These are phyloP conservation scores for Seira sanloemensis DNA, from an alignment of 2,888 invertebrate species.

Conservation along the genomic window DNA sequence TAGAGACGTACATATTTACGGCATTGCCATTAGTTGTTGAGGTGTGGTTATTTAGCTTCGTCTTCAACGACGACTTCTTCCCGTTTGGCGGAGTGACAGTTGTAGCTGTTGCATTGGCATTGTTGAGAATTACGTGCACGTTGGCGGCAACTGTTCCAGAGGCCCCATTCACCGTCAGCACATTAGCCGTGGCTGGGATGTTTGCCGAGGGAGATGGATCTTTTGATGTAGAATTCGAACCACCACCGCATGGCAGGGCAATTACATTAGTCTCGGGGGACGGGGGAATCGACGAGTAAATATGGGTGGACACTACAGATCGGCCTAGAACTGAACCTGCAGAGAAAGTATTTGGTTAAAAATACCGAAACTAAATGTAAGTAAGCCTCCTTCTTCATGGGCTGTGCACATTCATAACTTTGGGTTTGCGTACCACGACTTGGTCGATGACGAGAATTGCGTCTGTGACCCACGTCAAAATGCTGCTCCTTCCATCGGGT, in stretches of 20 bases:
- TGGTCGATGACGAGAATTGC: slow-evolving; percentile 45
- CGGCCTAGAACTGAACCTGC: slow-evolving; percentile 68
- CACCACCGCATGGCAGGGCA: slow-evolving; percentile 38
- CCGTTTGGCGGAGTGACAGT: slow-evolving; percentile 17
- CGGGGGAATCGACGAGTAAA: slow-evolving; percentile 72
- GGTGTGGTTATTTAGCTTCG: slow-evolving; percentile 39
- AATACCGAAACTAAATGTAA: no score
- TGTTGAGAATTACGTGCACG: no score
- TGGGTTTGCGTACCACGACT: no score
- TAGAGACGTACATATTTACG: slow-evolving; percentile 54
- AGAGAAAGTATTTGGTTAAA: no score
- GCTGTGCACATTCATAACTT: no score
- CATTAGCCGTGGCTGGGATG: slow-evolving; percentile 30
- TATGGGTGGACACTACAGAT: slow-evolving; percentile 68
- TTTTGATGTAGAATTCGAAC: slow-evolving; percentile 22
- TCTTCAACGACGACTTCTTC: slow-evolving; percentile 52
- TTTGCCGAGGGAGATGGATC: slow-evolving; percentile 47
- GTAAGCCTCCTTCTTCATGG: no score
- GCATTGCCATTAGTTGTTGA: slow-evolving; percentile 50
- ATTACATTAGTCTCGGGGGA: slow-evolving; percentile 69
- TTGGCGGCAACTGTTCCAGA: slow-evolving; percentile 35
- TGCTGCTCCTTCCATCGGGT: slow-evolving; percentile 65
- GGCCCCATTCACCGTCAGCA: slow-evolving; percentile 52
- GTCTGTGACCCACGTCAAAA: slow-evolving; percentile 37
- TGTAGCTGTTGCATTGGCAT: no score